These are phyloP conservation scores for Gymnorhina tibicen DNA, from an alignment of 2,113 vertebrate species.

Conservation along the genomic window DNA sequence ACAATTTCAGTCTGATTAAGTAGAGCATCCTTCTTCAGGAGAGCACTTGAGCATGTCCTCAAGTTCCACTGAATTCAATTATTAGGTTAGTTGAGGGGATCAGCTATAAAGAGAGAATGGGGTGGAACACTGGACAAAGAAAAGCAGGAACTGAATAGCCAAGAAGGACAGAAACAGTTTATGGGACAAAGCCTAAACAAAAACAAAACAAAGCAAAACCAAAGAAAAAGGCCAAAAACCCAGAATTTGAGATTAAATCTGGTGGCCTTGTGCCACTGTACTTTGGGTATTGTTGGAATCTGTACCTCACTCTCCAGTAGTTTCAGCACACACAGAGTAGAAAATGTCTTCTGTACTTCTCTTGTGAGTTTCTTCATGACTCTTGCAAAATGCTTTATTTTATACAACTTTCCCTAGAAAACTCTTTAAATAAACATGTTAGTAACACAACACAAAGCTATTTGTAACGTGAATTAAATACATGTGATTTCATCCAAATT, in stretches of 20 bases:
- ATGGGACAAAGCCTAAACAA: not conserved
- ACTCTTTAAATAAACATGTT: not conserved
- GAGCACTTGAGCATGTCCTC: not conserved
- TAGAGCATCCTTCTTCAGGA: conserved; percentile 34
- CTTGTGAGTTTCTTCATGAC: not conserved
- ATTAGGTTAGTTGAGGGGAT: not conserved
- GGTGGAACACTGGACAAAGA: not conserved
- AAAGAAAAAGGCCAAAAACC: not conserved
- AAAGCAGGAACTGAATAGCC: not conserved
- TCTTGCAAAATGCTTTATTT: not conserved
- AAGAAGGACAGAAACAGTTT: not conserved
- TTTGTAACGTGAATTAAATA: not conserved
- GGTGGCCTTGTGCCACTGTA: not conserved
- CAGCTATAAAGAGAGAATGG: not conserved
- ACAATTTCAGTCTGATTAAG: conserved; percentile 12
- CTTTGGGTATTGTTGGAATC: not conserved
- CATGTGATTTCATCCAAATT: not conserved
- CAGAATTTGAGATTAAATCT: not conserved
- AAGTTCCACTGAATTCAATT: not conserved
- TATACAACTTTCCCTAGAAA: not conserved
- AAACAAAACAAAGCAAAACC: not conserved
- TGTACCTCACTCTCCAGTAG: not conserved
- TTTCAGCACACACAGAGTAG: not conserved
- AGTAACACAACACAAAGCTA: not conserved
- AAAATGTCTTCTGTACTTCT: not conserved